These are phyloP conservation scores for Drosophila erecta DNA, from an alignment of 1,140 invertebrate genomes.

Conservation along the genomic window DNA sequence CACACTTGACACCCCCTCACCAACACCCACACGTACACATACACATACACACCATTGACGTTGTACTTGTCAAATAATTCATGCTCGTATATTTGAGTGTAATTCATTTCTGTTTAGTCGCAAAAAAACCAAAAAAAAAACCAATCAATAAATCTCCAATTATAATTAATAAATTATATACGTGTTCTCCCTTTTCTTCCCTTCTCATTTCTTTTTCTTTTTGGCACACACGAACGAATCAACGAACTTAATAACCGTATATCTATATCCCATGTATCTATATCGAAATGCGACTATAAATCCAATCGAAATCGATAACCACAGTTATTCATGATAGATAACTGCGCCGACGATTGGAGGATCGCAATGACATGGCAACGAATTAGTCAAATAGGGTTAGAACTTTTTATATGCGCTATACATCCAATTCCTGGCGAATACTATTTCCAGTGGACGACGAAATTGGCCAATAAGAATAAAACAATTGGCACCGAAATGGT, in stretches of 20 bases:
- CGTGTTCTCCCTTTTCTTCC: constrained; percentile 42
- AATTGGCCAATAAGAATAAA: constrained; percentile 95
- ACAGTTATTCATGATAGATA: constrained; percentile 99
- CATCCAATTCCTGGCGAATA: constrained; percentile 99
- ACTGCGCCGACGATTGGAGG: constrained; percentile 99
- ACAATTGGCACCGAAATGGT: constrained; percentile 92
- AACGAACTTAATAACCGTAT: constrained; percentile 23
- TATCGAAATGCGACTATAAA: constrained; percentile 21
- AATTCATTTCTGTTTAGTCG: constrained; percentile 81
- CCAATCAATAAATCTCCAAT: constrained; percentile 76
- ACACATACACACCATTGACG: constrained; percentile 63
- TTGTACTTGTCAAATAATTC: constrained; percentile 81
- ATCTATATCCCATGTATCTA: background rate
- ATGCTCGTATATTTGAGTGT: constrained; percentile 81
- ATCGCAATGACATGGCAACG: constrained; percentile 99
- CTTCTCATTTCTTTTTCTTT: constrained; percentile 8
- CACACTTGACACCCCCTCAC: constrained; percentile 2
- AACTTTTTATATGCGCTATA: constrained; percentile 97
- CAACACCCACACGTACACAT: constrained; percentile 30
- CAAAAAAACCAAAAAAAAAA: constrained; percentile 55
- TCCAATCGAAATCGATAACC: constrained; percentile 6
- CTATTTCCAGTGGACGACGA: constrained; percentile 98
- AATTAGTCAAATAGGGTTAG: constrained; percentile 96
- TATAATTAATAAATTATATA: constrained; percentile 77
- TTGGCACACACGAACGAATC: constrained; percentile 24